Evolutionary conservation across 2,888 invertebrate species (phyloP).

Genomic region (Oxystoma pomonae): DNA sequence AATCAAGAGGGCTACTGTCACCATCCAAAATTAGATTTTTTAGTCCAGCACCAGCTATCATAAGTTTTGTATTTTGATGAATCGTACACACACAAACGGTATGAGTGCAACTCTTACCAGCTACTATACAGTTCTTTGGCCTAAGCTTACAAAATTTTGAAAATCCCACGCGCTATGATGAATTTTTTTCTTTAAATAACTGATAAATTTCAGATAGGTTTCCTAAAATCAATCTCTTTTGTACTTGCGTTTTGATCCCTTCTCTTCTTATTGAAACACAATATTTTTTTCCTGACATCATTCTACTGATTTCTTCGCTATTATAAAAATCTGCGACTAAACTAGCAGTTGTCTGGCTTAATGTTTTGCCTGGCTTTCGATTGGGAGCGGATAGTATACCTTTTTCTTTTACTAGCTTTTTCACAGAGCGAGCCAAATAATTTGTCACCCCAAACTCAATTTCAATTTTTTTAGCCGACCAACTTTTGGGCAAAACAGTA

Average conservation of each 20-base stretch:
- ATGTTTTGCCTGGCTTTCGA: background rate
- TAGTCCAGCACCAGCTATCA: background rate
- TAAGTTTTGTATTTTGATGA: slow-evolving; percentile 2
- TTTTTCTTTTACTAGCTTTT: background rate
- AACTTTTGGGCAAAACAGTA: background rate
- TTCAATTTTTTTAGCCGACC: background rate
- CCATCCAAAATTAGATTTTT: background rate
- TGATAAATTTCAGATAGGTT: background rate
- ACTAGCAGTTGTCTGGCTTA: background rate
- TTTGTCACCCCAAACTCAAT: background rate
- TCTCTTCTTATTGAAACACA: background rate
- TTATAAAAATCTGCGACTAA: background rate
- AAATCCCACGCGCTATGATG: too few relatives aligned
- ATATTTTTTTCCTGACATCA: background rate
- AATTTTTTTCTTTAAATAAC: too few relatives aligned
- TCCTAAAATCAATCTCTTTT: background rate
- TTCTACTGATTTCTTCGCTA: background rate
- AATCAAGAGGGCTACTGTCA: background rate
- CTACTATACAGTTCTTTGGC: slow-evolving; percentile 2
- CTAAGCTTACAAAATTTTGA: slow-evolving; percentile 1
- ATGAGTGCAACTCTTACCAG: background rate
- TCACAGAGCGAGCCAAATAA: background rate
- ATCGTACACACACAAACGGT: background rate
- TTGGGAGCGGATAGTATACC: background rate
- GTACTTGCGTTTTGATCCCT: background rate